Evolutionary conservation across 1,140 invertebrate species (phyloP).

Genomic region (Pararge aegeria): DNA sequence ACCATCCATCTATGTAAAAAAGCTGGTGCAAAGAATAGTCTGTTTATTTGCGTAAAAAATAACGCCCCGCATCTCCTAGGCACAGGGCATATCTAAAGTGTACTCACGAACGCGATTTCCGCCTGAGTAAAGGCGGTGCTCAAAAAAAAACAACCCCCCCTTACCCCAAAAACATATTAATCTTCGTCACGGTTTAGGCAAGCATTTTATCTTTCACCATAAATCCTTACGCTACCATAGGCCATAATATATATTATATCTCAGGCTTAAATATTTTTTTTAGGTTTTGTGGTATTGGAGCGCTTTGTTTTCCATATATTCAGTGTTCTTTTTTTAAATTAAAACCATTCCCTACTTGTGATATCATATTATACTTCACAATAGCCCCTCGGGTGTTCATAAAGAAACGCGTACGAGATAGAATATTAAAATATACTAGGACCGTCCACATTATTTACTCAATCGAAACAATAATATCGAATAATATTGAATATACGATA

Average conservation of each 20-base stretch:
- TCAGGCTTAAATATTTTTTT: background rate
- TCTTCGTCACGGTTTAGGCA: conserved; percentile 2
- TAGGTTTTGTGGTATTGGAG: too few species aligned
- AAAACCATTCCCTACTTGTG: too few species aligned
- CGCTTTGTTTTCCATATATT: too few species aligned
- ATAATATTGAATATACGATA: too few species aligned
- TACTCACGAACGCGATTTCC: background rate
- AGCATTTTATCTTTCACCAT: conserved; percentile 3
- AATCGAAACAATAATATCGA: too few species aligned
- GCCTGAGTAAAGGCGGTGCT: background rate
- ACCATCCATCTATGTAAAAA: background rate
- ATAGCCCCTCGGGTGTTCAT: too few species aligned
- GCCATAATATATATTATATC: background rate
- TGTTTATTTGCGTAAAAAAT: background rate
- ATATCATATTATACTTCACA: too few species aligned
- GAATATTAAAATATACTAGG: too few species aligned
- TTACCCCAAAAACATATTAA: conserved; percentile 6
- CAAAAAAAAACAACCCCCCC: background rate
- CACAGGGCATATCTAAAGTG: background rate
- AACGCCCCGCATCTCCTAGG: background rate
- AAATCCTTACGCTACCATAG: background rate
- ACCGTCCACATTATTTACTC: too few species aligned
- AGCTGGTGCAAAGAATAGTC: background rate
- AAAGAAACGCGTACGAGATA: too few species aligned
- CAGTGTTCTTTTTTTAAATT: too few species aligned